phyloP scores from a whole-genome alignment of 1,140 invertebrate genomes.

The Mercenaria mercenaria region DNA sequence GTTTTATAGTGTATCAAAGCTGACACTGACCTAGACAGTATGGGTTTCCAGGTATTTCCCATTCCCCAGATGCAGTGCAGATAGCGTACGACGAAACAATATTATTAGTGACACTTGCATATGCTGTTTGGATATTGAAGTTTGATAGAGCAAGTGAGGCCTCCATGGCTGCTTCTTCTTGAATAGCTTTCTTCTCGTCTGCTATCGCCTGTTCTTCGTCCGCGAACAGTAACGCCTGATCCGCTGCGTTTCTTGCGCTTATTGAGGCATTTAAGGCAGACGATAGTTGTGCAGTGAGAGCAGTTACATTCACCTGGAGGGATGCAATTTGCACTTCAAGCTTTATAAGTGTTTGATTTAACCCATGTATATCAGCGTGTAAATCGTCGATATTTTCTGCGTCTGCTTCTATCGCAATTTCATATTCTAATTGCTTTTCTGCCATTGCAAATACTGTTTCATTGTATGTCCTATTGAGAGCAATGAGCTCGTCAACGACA shows the following conservation, averaged over 20 bases:
- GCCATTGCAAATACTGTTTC: background rate
- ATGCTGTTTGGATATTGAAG: background rate
- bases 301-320: background rate
- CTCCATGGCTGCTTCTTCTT: background rate
- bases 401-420: background rate
- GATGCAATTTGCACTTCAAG: background rate
- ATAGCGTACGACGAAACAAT: background rate
- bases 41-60: slow-evolving; percentile 2
- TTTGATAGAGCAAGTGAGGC: background rate
- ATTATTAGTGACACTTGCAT: background rate
- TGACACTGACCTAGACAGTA: slow-evolving; percentile 17
- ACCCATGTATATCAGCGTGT: background rate
- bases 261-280: background rate
- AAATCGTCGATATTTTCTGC: background rate
- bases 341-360: background rate
- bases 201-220: background rate
- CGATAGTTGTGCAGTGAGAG: background rate
- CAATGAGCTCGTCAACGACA: background rate
- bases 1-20: too few relatives aligned
- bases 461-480: background rate
- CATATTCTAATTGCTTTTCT: background rate
- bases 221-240: background rate
- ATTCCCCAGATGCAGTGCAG: background rate
- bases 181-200: background rate
- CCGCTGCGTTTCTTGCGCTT: background rate